Base-by-base conservation (phyloP, 1,140 invertebrate species). In the Drosophila bifasciata region DNA sequence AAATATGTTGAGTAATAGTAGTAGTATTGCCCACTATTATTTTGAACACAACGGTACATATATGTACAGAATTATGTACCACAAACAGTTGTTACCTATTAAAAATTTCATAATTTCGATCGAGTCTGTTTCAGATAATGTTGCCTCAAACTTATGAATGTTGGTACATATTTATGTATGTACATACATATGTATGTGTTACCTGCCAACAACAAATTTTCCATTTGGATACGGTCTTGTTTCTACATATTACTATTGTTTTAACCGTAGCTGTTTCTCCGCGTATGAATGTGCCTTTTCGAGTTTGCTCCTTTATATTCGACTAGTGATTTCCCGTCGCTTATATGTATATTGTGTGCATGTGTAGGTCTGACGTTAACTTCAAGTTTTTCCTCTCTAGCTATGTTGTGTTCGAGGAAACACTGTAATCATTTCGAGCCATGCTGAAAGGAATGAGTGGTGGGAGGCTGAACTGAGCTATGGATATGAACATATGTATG, bases 361-460 rank as follows among this genome's bases (percentile, higher is more conserved):
- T 67, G 8, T 40, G 56, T 40, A 8, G 7, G 44, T 59, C 5
- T 16, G 9, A 11, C 11, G 43, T 19, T 61, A 36, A 66, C 60
- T 64, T 64, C 32, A 43, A 25, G 40, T 21, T 28, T 66, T 64
- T 49, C n/a, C 21, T 43, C 15, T 19, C 15, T 56, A n/a, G 51
- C 25, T 36, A 41, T 55, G 23, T 52, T 16, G 9, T 41, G 36
- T 51, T 58, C 57, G 58, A 46, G 56, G 48, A 70, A 78, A 70
- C 75, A 53, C 58, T 66, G 40, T 79, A 84, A 84, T 83, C 58
- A 84, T 79, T 83, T 84, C 76, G 57, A 76, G 25, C 71, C 44
- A 66, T 28, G 52, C 53, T 16, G 28, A 46, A 53, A 39, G 41
- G 23, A 41, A 53, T 46, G 60, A 17, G n/a, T 16, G 51, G 28